Conservation (phyloP, 2,888 invertebrate genomes). For the Ecliptopera silaceata region DNA sequence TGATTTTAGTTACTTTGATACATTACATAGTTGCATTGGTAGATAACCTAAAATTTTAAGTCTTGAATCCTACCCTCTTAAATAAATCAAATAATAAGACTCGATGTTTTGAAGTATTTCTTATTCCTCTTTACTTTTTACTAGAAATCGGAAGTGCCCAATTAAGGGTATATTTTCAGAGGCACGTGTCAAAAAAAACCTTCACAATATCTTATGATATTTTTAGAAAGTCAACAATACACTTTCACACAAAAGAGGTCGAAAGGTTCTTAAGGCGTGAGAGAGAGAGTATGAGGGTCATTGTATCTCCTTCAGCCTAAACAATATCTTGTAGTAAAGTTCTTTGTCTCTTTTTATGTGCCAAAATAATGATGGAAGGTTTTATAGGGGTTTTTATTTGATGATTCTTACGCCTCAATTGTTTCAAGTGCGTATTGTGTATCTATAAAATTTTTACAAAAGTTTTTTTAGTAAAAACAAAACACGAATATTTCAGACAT, state of each 20-base stretch:
- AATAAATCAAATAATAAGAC: not conserved
- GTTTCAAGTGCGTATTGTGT: slow-evolving; percentile 12
- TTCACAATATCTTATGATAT: slow-evolving; percentile 10
- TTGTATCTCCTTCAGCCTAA: slow-evolving; percentile 25
- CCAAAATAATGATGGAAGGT: slow-evolving; percentile 33
- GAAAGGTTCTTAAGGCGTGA: slow-evolving; percentile 28
- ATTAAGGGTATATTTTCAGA: not conserved
- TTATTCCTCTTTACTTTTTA: not conserved
- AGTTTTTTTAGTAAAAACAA: not conserved
- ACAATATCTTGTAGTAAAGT: slow-evolving; percentile 30
- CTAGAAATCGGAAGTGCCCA: not conserved
- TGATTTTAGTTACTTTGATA: no score
- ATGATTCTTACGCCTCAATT: slow-evolving; percentile 18
- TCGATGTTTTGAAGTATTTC: not conserved
- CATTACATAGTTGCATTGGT: no score
- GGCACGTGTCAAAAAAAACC: slow-evolving; percentile 1
- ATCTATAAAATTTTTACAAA: not conserved
- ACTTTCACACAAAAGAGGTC: slow-evolving; percentile 41
- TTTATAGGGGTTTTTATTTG: slow-evolving; percentile 28
- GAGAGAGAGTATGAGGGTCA: slow-evolving; percentile 23
- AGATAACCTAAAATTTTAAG: no score
- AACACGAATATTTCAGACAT: not conserved
- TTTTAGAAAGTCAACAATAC: slow-evolving; percentile 29
- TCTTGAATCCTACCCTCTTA: no score
- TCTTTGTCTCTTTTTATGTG: slow-evolving; percentile 35